Evolutionary conservation across 2,888 invertebrate species (phyloP).

Genomic region (Chloromyia formosa): DNA sequence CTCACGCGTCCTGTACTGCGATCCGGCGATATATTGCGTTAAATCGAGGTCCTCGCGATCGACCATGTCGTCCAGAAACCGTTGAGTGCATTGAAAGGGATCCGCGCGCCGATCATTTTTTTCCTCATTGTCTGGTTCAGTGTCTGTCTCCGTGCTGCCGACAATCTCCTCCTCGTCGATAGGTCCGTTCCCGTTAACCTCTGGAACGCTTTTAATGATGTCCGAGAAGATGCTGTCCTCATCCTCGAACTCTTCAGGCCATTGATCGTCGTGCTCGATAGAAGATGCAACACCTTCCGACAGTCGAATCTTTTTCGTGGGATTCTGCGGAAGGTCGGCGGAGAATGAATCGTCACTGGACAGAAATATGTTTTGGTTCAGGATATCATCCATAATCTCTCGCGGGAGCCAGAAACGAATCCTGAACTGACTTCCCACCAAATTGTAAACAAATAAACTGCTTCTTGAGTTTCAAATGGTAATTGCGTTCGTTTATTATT

Average conservation of each 20-base stretch:
- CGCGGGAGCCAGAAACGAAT: background rate
- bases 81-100: conserved; percentile 58
- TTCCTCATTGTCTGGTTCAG: conserved; percentile 18
- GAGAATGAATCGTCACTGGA: background rate
- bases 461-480: background rate
- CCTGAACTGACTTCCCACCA: background rate
- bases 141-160: background rate
- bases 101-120: conserved; percentile 45
- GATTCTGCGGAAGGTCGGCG: background rate
- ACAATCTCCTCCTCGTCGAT: conserved; percentile 24
- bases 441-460: background rate
- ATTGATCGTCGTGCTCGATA: background rate
- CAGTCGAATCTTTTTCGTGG: background rate
- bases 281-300: background rate
- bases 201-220: conserved; percentile 26
- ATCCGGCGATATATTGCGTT: conserved; percentile 51
- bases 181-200: too few species aligned
- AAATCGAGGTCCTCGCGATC: background rate
- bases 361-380: conserved; percentile 22
- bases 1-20: conserved; percentile 59
- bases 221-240: conserved; percentile 52
- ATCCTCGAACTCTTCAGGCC: conserved; percentile 33
- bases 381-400: conserved; percentile 20
- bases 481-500: background rate
- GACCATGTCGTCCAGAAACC: conserved; percentile 58